A percentile compares a stretch with the other conserved stretches of the same genome.
These are phyloP conservation scores for Ennomos quercinarius DNA, from an alignment of 2,888 invertebrate genomes.

Conservation along the genomic window DNA sequence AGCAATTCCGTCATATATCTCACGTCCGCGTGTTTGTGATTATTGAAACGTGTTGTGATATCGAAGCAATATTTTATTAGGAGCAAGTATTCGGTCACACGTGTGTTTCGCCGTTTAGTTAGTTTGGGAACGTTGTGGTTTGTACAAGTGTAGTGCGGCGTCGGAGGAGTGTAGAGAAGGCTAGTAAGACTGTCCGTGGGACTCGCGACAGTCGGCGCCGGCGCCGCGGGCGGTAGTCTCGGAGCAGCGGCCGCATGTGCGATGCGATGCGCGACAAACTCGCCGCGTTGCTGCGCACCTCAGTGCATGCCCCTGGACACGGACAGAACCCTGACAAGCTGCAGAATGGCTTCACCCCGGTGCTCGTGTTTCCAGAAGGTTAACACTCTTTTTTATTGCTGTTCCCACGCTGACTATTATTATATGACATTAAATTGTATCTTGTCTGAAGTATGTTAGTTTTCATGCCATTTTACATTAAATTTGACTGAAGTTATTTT, in stretches of 20 bases:
- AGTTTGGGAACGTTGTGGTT: not conserved
- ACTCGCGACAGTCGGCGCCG: constrained; percentile 23
- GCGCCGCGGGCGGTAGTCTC: constrained; percentile 32
- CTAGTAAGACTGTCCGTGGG: not conserved
- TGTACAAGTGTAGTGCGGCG: constrained; percentile 5
- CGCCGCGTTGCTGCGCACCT: constrained; percentile 69
- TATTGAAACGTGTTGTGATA: constrained; percentile 28
- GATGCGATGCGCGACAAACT: constrained; percentile 82
- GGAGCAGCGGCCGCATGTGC: constrained; percentile 63
- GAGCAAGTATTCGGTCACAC: constrained; percentile 13
- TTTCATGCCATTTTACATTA: too few species aligned
- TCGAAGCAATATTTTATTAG: constrained; percentile 25
- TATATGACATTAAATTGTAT: too few species aligned
- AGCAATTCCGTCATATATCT: constrained; percentile 18
- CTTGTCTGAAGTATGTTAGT: too few species aligned
- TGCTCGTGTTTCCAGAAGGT: constrained; percentile 75
- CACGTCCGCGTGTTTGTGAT: constrained; percentile 23
- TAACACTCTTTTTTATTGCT: constrained; percentile 12
- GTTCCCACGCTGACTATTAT: not conserved
- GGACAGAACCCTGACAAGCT: constrained; percentile 64
- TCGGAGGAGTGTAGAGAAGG: not conserved
- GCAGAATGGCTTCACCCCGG: constrained; percentile 69
- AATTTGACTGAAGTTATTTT: too few species aligned
- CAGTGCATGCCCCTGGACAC: constrained; percentile 63
- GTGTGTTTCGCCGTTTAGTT: constrained; percentile 7